Evolutionary conservation across 1,140 invertebrate genomes (phyloP).

Genomic region (Hylaeus volcanicus): DNA sequence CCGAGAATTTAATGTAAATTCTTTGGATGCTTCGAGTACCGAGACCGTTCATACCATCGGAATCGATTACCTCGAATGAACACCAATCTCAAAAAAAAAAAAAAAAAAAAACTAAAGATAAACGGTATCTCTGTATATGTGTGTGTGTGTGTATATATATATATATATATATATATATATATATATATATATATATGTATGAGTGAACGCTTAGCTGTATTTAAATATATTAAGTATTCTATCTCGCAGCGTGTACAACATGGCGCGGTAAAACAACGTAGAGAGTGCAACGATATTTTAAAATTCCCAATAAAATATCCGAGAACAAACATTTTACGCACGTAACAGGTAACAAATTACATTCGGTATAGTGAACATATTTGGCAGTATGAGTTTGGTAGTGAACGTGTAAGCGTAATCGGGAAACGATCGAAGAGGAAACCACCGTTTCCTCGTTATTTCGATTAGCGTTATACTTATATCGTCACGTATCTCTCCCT

Average conservation of each 20-base stretch:
- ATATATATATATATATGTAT: too few relatives aligned
- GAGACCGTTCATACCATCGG: neutral
- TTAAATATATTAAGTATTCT: neutral
- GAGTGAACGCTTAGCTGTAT: too few relatives aligned
- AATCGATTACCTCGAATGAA: neutral
- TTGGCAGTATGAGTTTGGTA: conserved; percentile 44
- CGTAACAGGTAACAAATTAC: conserved; percentile 31
- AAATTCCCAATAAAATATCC: conserved; percentile 5
- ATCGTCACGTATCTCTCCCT: neutral
- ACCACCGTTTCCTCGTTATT: neutral
- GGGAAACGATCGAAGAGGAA: conserved; percentile 9
- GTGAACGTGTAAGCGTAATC: conserved; percentile 37
- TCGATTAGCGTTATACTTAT: neutral
- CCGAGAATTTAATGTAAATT: neutral
- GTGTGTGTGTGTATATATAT: too few relatives aligned
- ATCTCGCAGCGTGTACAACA: neutral
- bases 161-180: too few relatives aligned
- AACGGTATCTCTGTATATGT: neutral
- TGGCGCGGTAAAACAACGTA: conserved; percentile 2
- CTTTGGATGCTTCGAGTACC: neutral
- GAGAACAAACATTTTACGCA: neutral
- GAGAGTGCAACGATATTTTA: conserved; percentile 16
- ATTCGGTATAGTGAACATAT: conserved; percentile 15
- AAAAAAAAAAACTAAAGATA: neutral
- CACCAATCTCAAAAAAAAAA: neutral